Conservation (phyloP, 2,113 vertebrate species). For the Grallaria varia region DNA sequence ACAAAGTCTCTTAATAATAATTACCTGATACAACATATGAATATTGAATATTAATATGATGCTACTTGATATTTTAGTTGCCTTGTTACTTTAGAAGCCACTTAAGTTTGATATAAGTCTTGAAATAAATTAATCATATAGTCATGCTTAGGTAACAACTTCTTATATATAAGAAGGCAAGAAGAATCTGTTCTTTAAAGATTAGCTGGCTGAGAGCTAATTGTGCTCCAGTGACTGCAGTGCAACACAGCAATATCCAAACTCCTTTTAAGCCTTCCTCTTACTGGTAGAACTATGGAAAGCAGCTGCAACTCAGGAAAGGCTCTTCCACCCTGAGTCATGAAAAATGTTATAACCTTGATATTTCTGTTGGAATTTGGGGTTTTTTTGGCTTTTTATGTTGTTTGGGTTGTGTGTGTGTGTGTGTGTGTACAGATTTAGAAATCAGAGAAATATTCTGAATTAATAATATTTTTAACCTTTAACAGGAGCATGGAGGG, state of each 20-base stretch:
- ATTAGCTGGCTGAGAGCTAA: conserved; percentile 17
- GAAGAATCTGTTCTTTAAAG: background rate
- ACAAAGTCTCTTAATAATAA: background rate
- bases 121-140: background rate
- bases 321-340: background rate
- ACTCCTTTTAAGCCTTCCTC: background rate
- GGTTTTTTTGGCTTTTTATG: no score
- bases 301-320: background rate
- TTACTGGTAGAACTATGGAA: background rate
- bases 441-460: background rate
- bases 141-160: background rate
- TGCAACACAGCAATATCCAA: background rate
- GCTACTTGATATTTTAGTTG: background rate
- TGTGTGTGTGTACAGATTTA: background rate
- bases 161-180: background rate
- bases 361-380: no score
- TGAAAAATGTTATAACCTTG: background rate
- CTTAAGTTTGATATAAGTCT: background rate
- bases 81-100: background rate
- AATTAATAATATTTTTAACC: background rate
- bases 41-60: background rate
- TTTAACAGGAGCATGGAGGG: background rate
- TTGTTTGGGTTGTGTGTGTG: no score
- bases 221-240: background rate
- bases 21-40: background rate